Conservation (phyloP, 1,140 invertebrate species). For the Berghia stephanieae region DNA sequence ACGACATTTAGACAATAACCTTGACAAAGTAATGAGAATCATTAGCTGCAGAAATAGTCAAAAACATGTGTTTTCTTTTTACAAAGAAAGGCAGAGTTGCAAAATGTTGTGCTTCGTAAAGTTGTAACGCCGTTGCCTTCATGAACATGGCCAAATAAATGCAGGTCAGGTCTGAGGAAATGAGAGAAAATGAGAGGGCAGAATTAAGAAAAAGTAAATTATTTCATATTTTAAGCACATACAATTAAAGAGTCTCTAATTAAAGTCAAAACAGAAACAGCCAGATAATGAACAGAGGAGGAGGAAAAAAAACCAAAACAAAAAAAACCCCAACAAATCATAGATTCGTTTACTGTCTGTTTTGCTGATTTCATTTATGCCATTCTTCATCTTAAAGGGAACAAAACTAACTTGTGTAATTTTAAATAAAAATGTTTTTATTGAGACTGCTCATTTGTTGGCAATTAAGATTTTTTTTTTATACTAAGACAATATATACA, state of each 20-base stretch:
- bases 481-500: not conserved
- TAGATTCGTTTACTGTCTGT: not conserved
- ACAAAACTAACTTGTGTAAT: no score
- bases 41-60: no score
- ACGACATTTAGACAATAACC: no score
- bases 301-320: not conserved
- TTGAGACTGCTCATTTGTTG: not conserved
- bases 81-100: slow-evolving; percentile 35
- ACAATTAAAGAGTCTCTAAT: not conserved
- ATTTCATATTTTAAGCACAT: not conserved
- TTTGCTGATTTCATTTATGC: not conserved
- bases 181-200: not conserved
- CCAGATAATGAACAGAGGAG: not conserved
- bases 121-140: slow-evolving; percentile 31
- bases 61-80: slow-evolving; percentile 30
- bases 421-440: no score
- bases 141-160: slow-evolving; percentile 41
- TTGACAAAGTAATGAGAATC: no score
- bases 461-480: not conserved
- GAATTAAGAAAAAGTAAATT: not conserved
- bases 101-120: slow-evolving; percentile 33
- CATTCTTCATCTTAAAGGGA: no score
- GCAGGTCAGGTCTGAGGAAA: slow-evolving; percentile 34
- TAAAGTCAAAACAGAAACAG: not conserved
- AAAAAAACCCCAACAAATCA: not conserved